A percentile compares a stretch with the other conserved stretches of the same genome.
Evolutionary conservation across 2,113 vertebrate species (phyloP).

Genomic region (Hirundichthys speculiger): DNA sequence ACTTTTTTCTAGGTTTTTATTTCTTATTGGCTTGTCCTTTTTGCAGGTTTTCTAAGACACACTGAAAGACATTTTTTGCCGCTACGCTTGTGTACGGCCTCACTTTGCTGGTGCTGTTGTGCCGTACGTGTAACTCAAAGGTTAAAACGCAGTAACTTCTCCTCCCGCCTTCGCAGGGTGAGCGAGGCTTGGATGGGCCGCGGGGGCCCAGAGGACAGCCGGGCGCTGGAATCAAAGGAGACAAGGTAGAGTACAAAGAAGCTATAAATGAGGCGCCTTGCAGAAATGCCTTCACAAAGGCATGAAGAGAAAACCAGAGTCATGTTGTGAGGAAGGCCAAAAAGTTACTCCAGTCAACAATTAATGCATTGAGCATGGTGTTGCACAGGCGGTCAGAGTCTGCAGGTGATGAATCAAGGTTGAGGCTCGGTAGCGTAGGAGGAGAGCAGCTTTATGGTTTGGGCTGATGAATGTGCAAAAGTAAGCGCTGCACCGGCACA

Average conservation of each 20-base stretch:
- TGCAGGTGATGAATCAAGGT: slow-evolving; percentile 42
- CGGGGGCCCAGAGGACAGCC: slow-evolving; percentile 84
- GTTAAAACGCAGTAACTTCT: slow-evolving; percentile 27
- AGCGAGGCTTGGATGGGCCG: slow-evolving; percentile 86
- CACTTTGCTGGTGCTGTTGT: neutral
- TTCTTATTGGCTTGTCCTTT: neutral
- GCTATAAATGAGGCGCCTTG: slow-evolving; percentile 67
- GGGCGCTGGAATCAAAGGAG: slow-evolving; percentile 87
- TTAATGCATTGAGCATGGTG: slow-evolving; percentile 32
- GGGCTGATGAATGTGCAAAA: slow-evolving; percentile 38
- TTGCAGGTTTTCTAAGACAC: slow-evolving; percentile 1
- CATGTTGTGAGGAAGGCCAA: slow-evolving; percentile 30
- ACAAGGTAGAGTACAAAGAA: slow-evolving; percentile 82
- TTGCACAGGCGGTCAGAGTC: slow-evolving; percentile 47
- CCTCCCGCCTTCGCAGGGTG: slow-evolving; percentile 77
- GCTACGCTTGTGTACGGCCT: neutral
- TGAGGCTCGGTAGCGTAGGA: slow-evolving; percentile 35
- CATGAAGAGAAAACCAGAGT: slow-evolving; percentile 25
- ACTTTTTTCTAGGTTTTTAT: neutral
- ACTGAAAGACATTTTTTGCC: neutral
- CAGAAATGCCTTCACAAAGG: slow-evolving; percentile 48
- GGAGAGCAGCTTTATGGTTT: slow-evolving; percentile 29
- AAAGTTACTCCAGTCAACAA: slow-evolving; percentile 21
- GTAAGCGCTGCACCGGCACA: slow-evolving; percentile 1
- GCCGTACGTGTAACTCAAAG: neutral